These are phyloP conservation scores for Platypus cylindrus DNA, from an alignment of 2,888 invertebrate species.

Conservation along the genomic window DNA sequence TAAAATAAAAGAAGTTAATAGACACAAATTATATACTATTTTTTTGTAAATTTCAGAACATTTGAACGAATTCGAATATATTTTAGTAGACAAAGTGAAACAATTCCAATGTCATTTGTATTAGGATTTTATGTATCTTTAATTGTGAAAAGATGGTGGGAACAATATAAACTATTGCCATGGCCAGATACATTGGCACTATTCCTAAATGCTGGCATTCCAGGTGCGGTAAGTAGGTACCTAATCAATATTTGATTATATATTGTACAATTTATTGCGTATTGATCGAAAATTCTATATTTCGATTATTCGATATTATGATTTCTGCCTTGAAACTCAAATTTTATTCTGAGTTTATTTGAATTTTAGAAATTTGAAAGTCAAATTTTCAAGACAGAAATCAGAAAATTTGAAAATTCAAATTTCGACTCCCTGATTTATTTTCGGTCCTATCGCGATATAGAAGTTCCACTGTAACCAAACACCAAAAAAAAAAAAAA, in stretches of 20 bases:
- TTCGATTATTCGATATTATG: too few relatives aligned
- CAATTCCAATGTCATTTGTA: constrained; percentile 91
- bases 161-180: constrained; percentile 81
- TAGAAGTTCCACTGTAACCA: too few relatives aligned
- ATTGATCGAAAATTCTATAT: not conserved
- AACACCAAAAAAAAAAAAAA: too few relatives aligned
- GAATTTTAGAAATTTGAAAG: too few relatives aligned
- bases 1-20: not conserved
- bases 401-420: too few relatives aligned
- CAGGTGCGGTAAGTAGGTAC: constrained; percentile 70
- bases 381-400: too few relatives aligned
- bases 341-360: too few relatives aligned
- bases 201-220: constrained; percentile 83
- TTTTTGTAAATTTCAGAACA: constrained; percentile 42
- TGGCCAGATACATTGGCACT: constrained; percentile 90
- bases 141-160: constrained; percentile 91
- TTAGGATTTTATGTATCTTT: constrained; percentile 89
- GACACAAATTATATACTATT: not conserved
- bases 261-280: not conserved
- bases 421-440: too few relatives aligned
- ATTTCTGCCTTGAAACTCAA: too few relatives aligned
- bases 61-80: constrained; percentile 79
- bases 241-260: constrained; percentile 20
- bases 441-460: too few relatives aligned
- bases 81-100: constrained; percentile 77